Conservation (phyloP, 92 coral and sea anemone genomes). For the Palythoa heliodiscus region DNA sequence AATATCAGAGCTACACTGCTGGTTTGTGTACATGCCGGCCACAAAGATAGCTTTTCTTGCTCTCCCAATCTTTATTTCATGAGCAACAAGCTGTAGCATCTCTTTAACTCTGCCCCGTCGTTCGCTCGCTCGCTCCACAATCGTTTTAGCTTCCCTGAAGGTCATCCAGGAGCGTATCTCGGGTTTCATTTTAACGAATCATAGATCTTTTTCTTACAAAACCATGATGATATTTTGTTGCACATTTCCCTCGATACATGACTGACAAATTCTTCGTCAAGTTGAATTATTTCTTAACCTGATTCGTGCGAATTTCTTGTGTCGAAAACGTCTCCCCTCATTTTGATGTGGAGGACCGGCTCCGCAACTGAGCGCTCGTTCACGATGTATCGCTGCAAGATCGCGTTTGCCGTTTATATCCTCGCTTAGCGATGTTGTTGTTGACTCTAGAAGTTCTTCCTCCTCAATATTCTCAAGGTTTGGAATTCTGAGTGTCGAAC, state of each 20-base stretch:
- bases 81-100: slow-evolving; percentile 7
- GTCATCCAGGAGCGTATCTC: background rate
- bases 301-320: slow-evolving; percentile 30
- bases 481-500: slow-evolving; percentile 24
- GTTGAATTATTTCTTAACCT: slow-evolving; percentile 17
- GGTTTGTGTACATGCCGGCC: background rate
- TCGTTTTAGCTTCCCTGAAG: background rate
- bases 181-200: background rate
- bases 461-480: slow-evolving; percentile 39
- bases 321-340: slow-evolving; percentile 35
- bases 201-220: background rate
- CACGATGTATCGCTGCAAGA: slow-evolving; percentile 35
- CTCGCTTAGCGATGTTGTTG: background rate
- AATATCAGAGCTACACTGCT: background rate
- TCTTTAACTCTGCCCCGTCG: background rate
- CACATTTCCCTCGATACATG: background rate
- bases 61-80: slow-evolving; percentile 2
- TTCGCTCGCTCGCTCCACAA: background rate
- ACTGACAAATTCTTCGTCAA: background rate
- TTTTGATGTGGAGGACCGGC: slow-evolving; percentile 8
- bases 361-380: slow-evolving; percentile 32
- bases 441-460: slow-evolving; percentile 14
- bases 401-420: slow-evolving; percentile 11
- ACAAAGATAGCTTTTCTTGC: slow-evolving; percentile 1
- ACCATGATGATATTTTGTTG: background rate